phyloP scores from a whole-genome alignment of 2,888 invertebrate genomes.

The Drosophila trichaetosa region DNA sequence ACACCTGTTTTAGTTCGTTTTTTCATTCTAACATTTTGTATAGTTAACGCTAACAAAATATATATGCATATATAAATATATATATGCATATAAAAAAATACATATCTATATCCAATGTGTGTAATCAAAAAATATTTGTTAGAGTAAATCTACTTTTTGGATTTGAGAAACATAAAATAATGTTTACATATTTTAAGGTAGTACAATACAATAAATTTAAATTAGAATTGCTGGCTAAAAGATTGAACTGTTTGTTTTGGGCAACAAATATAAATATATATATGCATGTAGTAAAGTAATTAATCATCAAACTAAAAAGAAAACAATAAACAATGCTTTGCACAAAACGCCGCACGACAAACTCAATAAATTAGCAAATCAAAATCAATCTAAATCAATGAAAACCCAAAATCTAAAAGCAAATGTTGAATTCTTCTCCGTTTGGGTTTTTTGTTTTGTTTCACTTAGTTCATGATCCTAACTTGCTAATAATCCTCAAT shows the following conservation, averaged over 20 bases:
- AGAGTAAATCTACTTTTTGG: conserved; percentile 71
- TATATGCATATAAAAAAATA: conserved; percentile 63
- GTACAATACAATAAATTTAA: conserved; percentile 45
- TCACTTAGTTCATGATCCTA: conserved; percentile 53
- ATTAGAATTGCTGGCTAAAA: conserved; percentile 36
- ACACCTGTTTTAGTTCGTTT: conserved; percentile 55
- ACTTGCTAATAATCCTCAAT: conserved; percentile 79
- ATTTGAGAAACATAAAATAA: conserved; percentile 48
- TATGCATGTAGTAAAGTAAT: conserved; percentile 40
- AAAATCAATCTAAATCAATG: conserved; percentile 48
- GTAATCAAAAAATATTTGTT: conserved; percentile 62
- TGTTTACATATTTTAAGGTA: conserved; percentile 48
- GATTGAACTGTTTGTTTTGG: conserved; percentile 37
- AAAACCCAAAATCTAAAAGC: conserved; percentile 25
- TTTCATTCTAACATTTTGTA: conserved; percentile 62
- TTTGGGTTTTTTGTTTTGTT: conserved; percentile 48
- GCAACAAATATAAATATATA: conserved; percentile 57
- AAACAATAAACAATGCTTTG: conserved; percentile 77
- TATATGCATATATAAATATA: conserved; percentile 36
- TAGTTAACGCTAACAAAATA: conserved; percentile 71
- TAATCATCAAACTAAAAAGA: conserved; percentile 64
- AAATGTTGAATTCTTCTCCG: conserved; percentile 36
- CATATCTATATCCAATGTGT: conserved; percentile 59
- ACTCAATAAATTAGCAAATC: conserved; percentile 61
- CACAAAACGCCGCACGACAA: conserved; percentile 83